Evolutionary conservation across 2,888 invertebrate species (phyloP).

Genomic region (Acanthosepion pharaonis): DNA sequence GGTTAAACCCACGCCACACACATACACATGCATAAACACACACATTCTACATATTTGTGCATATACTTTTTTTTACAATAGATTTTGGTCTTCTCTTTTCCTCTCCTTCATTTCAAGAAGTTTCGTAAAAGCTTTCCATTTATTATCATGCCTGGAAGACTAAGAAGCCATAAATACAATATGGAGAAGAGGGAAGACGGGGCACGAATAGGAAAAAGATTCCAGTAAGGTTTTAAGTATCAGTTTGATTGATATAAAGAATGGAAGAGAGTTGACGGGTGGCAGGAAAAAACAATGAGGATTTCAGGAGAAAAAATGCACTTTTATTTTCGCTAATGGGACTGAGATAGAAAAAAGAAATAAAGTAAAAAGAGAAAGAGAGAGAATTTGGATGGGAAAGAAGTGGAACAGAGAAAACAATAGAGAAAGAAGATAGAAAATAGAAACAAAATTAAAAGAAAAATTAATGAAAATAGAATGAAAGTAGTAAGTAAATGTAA

Average conservation of each 20-base stretch:
- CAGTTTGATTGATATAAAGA: conserved; percentile 13
- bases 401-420: not conserved
- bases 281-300: not conserved
- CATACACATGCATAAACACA: too few species aligned
- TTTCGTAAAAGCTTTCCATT: too few species aligned
- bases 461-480: not conserved
- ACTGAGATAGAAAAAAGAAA: not conserved
- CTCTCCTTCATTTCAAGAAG: too few species aligned
- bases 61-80: too few species aligned
- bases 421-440: not conserved
- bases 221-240: conserved; percentile 5
- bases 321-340: conserved; percentile 33
- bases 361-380: not conserved
- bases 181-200: not conserved
- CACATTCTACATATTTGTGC: too few species aligned
- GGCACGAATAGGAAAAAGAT: not conserved
- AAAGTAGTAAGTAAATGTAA: not conserved
- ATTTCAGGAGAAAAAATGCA: not conserved
- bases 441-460: not conserved
- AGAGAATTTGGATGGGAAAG: not conserved
- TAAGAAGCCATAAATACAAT: not conserved
- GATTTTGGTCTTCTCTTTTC: too few species aligned
- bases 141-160: not conserved
- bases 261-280: not conserved
- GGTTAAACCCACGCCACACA: too few species aligned